Base-by-base conservation (phyloP, 2,113 vertebrate genomes). In the Oncorhynchus masou region DNA sequence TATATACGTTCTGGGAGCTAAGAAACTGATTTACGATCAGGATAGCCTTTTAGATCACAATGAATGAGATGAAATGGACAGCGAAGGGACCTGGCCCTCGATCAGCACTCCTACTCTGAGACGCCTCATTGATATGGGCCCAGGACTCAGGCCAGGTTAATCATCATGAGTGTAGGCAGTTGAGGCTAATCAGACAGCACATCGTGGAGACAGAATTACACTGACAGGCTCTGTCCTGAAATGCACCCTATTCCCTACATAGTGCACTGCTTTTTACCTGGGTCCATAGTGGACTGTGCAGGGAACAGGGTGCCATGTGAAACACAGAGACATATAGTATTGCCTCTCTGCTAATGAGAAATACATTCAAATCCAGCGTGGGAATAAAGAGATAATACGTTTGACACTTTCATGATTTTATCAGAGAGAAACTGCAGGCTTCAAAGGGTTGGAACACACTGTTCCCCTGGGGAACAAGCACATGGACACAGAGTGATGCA, bases 311-410 rank as follows among this genome's bases (percentile, higher is more conserved):
- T 45, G 9, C 39, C 39, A 45, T 45, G 2, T 45, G 39, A 6
- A 4, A 3, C 76, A 76, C 70, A 79, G 51, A 77, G 79, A 72
- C 74, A 79, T 62, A 81, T 86, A 86, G 87, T 83, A 87, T 81
- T 84, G 82, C 77, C 84, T 85, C 71, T 78, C 76, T 48, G 80
- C 78, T 89, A 92, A 87, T 84, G 86, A 91, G 83, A 88, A 87
- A 89, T 90, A 89, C 86, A 88, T 88, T 88, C 76, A 84, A 78
- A 84, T 78, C 54, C 57, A 74, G 72, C 29, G 68, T 57, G 79
- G 77, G 83, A 73, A 85, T 69, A 88, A 87, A 82, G 69, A 82
- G 78, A 66, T 72, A 87, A 88, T 16, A 71, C 71, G 5, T 45
- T 45, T n/a, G 39, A 39, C 78, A 19, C 62, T 85, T 79, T 78